Evolutionary conservation across 2,113 vertebrate genomes (phyloP).

Genomic region (Podilymbus podiceps): DNA sequence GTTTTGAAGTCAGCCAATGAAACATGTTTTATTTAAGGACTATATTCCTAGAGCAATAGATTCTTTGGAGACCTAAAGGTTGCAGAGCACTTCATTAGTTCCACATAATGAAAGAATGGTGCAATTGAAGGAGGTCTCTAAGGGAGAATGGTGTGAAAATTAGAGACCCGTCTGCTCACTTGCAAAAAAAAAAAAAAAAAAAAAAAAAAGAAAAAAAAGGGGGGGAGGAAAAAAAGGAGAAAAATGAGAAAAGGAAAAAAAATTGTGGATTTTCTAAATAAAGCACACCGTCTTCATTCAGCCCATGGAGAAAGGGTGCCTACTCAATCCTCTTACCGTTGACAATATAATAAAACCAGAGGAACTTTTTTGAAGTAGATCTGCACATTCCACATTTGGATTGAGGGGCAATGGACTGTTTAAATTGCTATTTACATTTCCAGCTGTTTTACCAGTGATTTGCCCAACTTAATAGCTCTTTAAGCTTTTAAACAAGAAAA

Average conservation of each 20-base stretch:
- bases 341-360: slow-evolving; percentile 75
- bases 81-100: slow-evolving; percentile 78
- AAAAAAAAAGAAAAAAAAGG: neutral
- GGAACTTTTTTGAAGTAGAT: slow-evolving; percentile 66
- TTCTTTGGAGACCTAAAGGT: slow-evolving; percentile 72
- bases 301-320: slow-evolving; percentile 49
- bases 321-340: slow-evolving; percentile 70
- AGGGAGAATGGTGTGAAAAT: slow-evolving; percentile 75
- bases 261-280: slow-evolving; percentile 63
- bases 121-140: slow-evolving; percentile 73
- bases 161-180: slow-evolving; percentile 73
- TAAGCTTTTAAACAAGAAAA: slow-evolving; percentile 83
- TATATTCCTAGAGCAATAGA: slow-evolving; percentile 65
- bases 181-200: neutral
- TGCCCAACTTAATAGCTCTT: slow-evolving; percentile 83
- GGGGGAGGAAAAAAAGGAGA: neutral
- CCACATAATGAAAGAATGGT: slow-evolving; percentile 79
- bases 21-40: slow-evolving; percentile 79
- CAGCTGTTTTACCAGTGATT: slow-evolving; percentile 85
- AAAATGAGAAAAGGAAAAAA: neutral
- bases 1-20: slow-evolving; percentile 82
- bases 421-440: slow-evolving; percentile 83
- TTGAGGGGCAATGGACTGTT: slow-evolving; percentile 76
- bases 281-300: slow-evolving; percentile 69
- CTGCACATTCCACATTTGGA: slow-evolving; percentile 68